Conservation (phyloP, 2,797 vertebrate genomes). For the Microctenopoma lineatum region DNA sequence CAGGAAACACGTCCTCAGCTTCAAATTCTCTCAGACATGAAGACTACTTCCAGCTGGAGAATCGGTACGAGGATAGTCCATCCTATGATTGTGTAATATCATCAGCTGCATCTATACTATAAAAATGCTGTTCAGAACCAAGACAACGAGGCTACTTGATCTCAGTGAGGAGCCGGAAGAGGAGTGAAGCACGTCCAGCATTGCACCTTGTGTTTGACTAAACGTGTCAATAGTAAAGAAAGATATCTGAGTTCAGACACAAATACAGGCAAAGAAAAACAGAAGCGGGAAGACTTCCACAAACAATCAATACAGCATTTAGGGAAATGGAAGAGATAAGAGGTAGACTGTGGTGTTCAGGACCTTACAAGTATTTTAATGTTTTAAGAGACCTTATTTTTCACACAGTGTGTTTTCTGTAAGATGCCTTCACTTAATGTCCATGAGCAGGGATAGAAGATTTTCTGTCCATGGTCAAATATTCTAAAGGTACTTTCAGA, state of each 20-base stretch:
- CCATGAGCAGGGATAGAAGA: background rate
- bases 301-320: slow-evolving; percentile 53
- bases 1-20: slow-evolving; percentile 57
- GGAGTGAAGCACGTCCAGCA: slow-evolving; percentile 25
- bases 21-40: slow-evolving; percentile 37
- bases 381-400: slow-evolving; percentile 13
- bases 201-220: slow-evolving; percentile 27
- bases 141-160: slow-evolving; percentile 23
- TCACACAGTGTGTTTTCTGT: slow-evolving; percentile 19
- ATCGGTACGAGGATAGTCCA: slow-evolving; percentile 17
- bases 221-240: slow-evolving; percentile 48
- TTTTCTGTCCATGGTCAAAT: slow-evolving; percentile 6
- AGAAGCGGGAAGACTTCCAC: slow-evolving; percentile 38
- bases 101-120: background rate
- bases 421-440: slow-evolving; percentile 13
- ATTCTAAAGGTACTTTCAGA: slow-evolving; percentile 22
- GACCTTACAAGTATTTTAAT: slow-evolving; percentile 14
- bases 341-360: slow-evolving; percentile 30
- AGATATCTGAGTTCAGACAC: slow-evolving; percentile 35
- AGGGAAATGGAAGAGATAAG: slow-evolving; percentile 45
- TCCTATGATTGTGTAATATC: slow-evolving; percentile 1
- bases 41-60: slow-evolving; percentile 42
- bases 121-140: slow-evolving; percentile 7
- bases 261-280: slow-evolving; percentile 18
- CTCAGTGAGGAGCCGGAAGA: slow-evolving; percentile 16